Evolutionary conservation across 1,140 invertebrate genomes (phyloP), one percentile per base, ranked within the genome.

Genomic region (Phymorhynchus buccinoides): DNA sequence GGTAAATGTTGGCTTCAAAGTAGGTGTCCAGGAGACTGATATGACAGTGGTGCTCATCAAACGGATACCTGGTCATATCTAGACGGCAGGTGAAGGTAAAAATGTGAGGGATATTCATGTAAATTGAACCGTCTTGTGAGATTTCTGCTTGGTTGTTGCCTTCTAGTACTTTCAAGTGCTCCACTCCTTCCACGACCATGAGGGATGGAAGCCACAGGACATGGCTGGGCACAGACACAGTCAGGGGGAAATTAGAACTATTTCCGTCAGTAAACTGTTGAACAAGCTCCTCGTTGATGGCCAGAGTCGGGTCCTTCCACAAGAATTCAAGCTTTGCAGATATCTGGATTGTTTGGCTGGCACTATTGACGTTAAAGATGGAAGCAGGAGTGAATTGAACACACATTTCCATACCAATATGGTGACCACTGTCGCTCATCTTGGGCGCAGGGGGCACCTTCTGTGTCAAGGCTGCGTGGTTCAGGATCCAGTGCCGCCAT

Each of bases 381-480:
- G 7, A 3, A 35, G 27, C n/a, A 32, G 68, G 68, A 71, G 68
- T 35, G 68, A 71, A 12, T 3, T 12, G 4, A 9, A 37, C 30
- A 35, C 12, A 37, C 30, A 71, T 7, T n/a, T 71, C 68, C 68
- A 71, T 32, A 7, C 30, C 30, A 32, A 12, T 32, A 71, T 7
- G 9, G 68, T 16, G n/a, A n/a, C n/a, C 18, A 30, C 22, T 30
- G 18, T 66, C 62, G 18, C 14, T 37, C 30, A 35, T 71, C 27
- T 71, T 71, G n/a, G 68, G 68, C 30, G 35, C 68, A 12, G 68
- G 68, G 30, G 68, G 68, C n/a, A 71, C 68, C 68, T 71, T 71
- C 68, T 71, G 68, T 32, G 35, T 7, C 30, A 71, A n/a, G 30
- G 68, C 68, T 35, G 68, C 6, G 18, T 37, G 68, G 3, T 37